A percentile compares a stretch with the other conserved stretches of the same genome.
Evolutionary conservation across 2,113 vertebrate species (phyloP).

Genomic region (Cnemophilus loriae): DNA sequence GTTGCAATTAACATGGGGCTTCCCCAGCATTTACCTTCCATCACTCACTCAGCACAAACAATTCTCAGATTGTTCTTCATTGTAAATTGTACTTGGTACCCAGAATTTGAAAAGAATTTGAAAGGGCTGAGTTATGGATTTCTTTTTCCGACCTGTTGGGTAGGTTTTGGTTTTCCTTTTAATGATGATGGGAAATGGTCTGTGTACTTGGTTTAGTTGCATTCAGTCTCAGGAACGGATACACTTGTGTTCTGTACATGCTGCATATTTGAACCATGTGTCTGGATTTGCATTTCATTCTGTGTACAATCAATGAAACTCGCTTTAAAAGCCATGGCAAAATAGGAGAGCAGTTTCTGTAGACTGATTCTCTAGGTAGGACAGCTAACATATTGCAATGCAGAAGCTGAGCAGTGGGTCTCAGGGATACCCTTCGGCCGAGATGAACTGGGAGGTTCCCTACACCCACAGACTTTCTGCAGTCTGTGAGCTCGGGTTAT

Average conservation of each 20-base stretch:
- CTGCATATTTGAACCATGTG: not conserved
- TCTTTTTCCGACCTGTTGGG: not conserved
- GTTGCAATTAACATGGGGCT: conserved; percentile 12
- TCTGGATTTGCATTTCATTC: not conserved
- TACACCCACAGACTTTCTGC: not conserved
- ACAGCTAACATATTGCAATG: accelerated
- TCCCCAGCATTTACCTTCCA: not conserved
- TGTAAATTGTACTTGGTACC: not conserved
- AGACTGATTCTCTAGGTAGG: not conserved
- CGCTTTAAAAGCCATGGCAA: not conserved
- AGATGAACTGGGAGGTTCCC: not conserved
- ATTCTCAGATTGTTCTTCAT: not conserved
- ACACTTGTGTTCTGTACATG: not conserved
- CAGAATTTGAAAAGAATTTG: not conserved
- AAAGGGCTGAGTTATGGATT: not conserved
- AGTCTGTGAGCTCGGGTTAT: not conserved
- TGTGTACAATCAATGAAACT: not conserved
- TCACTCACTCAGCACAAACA: not conserved
- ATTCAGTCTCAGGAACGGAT: not conserved
- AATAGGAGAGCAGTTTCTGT: not conserved
- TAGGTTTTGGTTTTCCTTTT: not conserved
- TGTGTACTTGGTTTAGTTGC: not conserved
- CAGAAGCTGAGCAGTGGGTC: not conserved
- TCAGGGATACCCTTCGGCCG: not conserved
- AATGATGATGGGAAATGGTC: not conserved